Percentiles rank a stretch among this genome's conserved stretches.
Conservation (phyloP, 2,888 invertebrate genomes). For the Caenorhabditis becei region DNA sequence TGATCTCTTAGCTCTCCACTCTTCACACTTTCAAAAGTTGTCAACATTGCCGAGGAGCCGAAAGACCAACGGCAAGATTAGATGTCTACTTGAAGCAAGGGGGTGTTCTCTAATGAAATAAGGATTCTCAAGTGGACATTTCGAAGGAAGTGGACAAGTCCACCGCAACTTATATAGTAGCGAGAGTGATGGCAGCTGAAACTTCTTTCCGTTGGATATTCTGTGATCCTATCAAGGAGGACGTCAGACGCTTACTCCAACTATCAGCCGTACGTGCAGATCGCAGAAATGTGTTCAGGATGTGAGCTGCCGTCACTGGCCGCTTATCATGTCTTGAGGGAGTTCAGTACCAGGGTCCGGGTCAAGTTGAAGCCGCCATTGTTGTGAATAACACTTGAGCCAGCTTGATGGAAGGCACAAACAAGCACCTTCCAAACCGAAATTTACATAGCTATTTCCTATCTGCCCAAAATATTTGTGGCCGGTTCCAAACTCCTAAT, state of each 20-base stretch:
- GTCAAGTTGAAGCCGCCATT: background rate
- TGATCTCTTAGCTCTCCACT: conserved; percentile 2
- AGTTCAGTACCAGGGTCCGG: conserved; percentile 7
- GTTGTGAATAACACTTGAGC: conserved; percentile 42
- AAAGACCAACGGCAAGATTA: conserved; percentile 35
- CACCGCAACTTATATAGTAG: conserved; percentile 16
- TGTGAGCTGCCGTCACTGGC: conserved; percentile 3
- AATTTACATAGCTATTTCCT: background rate
- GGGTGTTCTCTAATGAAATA: conserved; percentile 50
- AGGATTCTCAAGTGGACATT: conserved; percentile 15
- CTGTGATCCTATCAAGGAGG: conserved; percentile 35
- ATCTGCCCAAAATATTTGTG: background rate
- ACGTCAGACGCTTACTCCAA: conserved; percentile 29
- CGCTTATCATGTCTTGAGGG: background rate
- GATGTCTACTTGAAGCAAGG: conserved; percentile 10
- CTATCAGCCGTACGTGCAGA: conserved; percentile 51
- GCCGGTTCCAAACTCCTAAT: background rate
- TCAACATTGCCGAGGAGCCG: conserved; percentile 29
- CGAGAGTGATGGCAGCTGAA: conserved; percentile 30
- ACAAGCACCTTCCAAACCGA: conserved; percentile 28
- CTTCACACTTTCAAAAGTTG: conserved; percentile 31
- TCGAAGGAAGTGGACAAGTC: background rate
- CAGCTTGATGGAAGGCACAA: conserved; percentile 26
- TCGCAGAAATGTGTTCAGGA: conserved; percentile 29
- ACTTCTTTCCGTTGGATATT: conserved; percentile 31